A percentile compares a stretch with the other conserved stretches of the same genome.
These are phyloP conservation scores for Onychostoma macrolepis DNA, from an alignment of 2,113 vertebrate genomes.

Conservation along the genomic window DNA sequence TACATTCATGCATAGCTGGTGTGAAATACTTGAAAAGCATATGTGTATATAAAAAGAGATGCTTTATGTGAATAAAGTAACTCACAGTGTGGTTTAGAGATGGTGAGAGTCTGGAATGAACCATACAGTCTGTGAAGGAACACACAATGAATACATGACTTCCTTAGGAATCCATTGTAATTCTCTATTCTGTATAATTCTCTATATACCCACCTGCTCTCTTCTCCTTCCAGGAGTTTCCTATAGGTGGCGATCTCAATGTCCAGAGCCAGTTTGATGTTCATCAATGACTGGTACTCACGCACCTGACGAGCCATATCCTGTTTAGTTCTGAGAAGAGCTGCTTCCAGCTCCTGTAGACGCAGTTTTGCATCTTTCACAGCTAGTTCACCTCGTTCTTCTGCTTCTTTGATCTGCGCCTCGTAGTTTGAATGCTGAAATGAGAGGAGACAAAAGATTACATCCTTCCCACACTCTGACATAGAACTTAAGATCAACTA, in stretches of 20 bases:
- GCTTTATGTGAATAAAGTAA: neutral
- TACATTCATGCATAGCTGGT: neutral
- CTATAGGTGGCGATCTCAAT: constrained; percentile 58
- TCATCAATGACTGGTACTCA: constrained; percentile 54
- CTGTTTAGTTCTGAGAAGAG: constrained; percentile 47
- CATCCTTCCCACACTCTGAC: neutral
- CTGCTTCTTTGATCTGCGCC: constrained; percentile 35
- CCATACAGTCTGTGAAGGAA: constrained; percentile 37
- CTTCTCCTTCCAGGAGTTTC: constrained; percentile 54
- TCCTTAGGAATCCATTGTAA: neutral
- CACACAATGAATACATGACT: neutral
- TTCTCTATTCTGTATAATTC: neutral
- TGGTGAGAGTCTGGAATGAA: constrained; percentile 8
- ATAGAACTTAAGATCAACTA: neutral
- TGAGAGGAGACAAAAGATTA: neutral
- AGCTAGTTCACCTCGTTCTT: constrained; percentile 33
- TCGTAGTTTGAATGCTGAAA: constrained; percentile 33
- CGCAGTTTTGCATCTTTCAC: constrained; percentile 33
- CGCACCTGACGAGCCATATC: constrained; percentile 52
- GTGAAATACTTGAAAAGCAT: neutral
- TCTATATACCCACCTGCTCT: constrained; percentile 53
- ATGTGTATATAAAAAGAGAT: neutral
- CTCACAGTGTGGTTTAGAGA: constrained; percentile 45
- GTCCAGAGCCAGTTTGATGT: constrained; percentile 56
- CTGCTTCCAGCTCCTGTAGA: constrained; percentile 47